Evolutionary conservation across 2,888 invertebrate species (phyloP).

Genomic region (Calephelis perditalis): DNA sequence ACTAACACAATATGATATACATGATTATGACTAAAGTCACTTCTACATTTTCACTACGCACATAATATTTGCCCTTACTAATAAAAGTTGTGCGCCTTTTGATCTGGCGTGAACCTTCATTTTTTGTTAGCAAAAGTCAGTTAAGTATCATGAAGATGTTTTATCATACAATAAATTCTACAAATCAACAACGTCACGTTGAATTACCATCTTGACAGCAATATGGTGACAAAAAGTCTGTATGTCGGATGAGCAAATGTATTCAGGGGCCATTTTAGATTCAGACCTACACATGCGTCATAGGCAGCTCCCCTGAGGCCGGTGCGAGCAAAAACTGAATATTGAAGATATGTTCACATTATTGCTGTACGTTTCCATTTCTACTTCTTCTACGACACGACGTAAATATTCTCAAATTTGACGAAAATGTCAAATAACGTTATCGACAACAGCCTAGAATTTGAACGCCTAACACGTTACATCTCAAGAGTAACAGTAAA

Average conservation of each 20-base stretch:
- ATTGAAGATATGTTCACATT: conserved; percentile 73
- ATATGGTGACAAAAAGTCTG: conserved; percentile 67
- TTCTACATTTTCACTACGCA: too few relatives aligned
- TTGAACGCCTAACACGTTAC: too few relatives aligned
- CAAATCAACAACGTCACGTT: background rate
- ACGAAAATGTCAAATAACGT: too few relatives aligned
- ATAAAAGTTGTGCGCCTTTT: too few relatives aligned
- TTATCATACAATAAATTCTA: background rate
- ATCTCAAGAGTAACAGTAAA: too few relatives aligned
- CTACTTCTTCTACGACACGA: conserved; percentile 38
- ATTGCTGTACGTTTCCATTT: conserved; percentile 47
- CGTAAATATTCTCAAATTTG: conserved; percentile 3
- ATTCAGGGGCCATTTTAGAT: conserved; percentile 66
- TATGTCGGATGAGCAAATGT: conserved; percentile 61
- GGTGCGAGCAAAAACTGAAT: conserved; percentile 68
- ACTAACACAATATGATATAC: too few relatives aligned
- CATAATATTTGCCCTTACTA: too few relatives aligned
- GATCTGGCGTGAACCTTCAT: too few relatives aligned
- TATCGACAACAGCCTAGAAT: too few relatives aligned
- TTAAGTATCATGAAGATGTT: too few relatives aligned
- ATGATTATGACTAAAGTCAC: too few relatives aligned
- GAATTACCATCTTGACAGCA: conserved; percentile 29
- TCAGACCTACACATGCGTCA: conserved; percentile 68
- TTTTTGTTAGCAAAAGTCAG: too few relatives aligned
- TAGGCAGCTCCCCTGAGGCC: conserved; percentile 58